phyloP scores from a whole-genome alignment of 2,113 vertebrate species.

The Dunckerocampus dactyliophorus region DNA sequence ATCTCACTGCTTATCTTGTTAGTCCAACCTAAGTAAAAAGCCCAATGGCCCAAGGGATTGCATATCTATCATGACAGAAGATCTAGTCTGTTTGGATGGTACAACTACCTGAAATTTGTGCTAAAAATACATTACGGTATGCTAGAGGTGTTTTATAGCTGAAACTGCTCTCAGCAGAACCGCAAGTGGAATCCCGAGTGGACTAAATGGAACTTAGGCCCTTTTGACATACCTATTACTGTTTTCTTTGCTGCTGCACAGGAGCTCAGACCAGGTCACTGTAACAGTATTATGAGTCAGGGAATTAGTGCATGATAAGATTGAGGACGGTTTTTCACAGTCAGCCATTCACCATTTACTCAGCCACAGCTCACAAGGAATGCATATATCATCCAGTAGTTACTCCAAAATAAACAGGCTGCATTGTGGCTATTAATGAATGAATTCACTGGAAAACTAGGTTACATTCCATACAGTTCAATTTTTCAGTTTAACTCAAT shows the following conservation, averaged over 20 bases:
- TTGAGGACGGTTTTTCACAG: slow-evolving; percentile 17
- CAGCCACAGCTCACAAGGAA: slow-evolving; percentile 3
- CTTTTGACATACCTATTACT: slow-evolving; percentile 40
- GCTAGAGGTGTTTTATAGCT: slow-evolving; percentile 25
- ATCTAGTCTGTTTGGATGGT: slow-evolving; percentile 1
- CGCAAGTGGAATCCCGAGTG: slow-evolving; percentile 32
- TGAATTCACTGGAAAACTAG: slow-evolving; percentile 5
- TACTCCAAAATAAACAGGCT: slow-evolving; percentile 9
- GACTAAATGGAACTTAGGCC: slow-evolving; percentile 16
- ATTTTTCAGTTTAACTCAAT: no score
- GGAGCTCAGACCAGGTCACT: not conserved
- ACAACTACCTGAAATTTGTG: not conserved
- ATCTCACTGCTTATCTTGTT: slow-evolving; percentile 22
- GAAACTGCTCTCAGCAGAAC: slow-evolving; percentile 24
- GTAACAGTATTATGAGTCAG: not conserved
- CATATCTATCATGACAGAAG: slow-evolving; percentile 36
- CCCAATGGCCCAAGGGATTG: slow-evolving; percentile 15
- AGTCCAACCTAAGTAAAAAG: slow-evolving; percentile 15
- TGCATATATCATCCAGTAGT: not conserved
- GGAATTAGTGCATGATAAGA: slow-evolving; percentile 23
- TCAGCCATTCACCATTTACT: slow-evolving; percentile 7
- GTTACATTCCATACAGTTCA: not conserved
- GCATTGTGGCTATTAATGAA: not conserved
- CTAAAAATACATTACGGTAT: slow-evolving; percentile 20
- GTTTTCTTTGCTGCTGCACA: slow-evolving; percentile 14